phyloP scores from a whole-genome alignment of 2,888 invertebrate species.

The Ischnura elegans region DNA sequence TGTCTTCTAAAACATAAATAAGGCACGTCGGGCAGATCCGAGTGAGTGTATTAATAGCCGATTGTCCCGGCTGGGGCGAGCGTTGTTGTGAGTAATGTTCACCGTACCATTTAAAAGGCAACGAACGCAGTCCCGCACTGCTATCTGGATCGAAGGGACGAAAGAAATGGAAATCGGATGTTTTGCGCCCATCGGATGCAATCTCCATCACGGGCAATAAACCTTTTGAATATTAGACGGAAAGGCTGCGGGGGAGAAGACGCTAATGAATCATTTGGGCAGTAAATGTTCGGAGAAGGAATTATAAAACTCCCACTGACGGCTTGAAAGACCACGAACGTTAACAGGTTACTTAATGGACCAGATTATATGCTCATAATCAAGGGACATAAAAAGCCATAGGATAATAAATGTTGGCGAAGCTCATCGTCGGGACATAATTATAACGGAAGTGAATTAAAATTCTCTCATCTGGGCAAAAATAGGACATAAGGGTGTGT shows the following conservation, averaged over 20 bases:
- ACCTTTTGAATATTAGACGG: background rate
- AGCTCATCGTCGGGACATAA: background rate
- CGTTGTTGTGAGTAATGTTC: background rate
- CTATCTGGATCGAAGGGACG: background rate
- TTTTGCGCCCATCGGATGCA: background rate
- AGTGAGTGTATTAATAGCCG: background rate
- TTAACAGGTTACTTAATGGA: background rate
- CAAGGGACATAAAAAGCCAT: background rate
- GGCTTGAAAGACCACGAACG: background rate
- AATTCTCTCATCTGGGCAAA: background rate
- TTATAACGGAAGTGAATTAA: background rate
- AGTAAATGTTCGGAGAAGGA: background rate
- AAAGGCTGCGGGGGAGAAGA: too few relatives aligned
- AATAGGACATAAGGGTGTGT: background rate
- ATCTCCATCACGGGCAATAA: background rate
- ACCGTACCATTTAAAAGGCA: background rate
- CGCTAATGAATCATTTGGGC: background rate
- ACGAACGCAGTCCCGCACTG: background rate
- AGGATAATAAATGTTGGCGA: background rate
- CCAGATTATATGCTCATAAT: background rate
- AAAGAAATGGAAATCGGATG: background rate
- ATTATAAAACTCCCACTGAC: background rate
- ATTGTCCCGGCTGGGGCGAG: background rate
- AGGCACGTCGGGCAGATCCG: background rate
- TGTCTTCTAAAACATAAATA: slow-evolving; percentile 35